phyloP scores from a whole-genome alignment of 2,113 vertebrate genomes.

The Axis porcinus region DNA sequence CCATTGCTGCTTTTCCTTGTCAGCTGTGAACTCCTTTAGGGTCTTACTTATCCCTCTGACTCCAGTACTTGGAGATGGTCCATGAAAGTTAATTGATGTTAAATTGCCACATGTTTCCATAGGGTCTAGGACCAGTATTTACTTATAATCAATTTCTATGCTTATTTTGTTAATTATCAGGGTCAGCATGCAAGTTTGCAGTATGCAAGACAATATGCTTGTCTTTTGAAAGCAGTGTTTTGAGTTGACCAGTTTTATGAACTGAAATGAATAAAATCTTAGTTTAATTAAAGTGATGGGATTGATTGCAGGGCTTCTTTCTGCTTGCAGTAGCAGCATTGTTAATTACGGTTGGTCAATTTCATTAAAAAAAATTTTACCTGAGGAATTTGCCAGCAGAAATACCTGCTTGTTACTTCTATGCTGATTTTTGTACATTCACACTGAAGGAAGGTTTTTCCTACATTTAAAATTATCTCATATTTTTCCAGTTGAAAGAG shows the following conservation, averaged over 20 bases:
- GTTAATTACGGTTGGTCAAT: background rate
- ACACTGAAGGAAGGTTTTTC: background rate
- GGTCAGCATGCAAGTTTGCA: background rate
- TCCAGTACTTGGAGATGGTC: background rate
- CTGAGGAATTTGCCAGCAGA: slow-evolving; percentile 3
- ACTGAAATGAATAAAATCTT: background rate
- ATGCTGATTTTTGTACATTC: background rate
- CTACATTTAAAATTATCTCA: background rate
- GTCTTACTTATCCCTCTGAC: background rate
- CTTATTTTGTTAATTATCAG: slow-evolving; percentile 9
- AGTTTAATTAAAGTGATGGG: background rate
- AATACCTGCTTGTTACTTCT: background rate
- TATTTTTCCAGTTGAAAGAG: background rate
- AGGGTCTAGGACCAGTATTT: background rate
- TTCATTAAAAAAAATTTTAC: background rate
- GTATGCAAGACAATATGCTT: background rate
- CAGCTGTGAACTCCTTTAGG: background rate
- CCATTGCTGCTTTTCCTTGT: background rate
- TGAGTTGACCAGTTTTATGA: background rate
- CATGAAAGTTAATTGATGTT: background rate
- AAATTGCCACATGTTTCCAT: background rate
- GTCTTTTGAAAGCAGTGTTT: background rate
- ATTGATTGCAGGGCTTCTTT: background rate
- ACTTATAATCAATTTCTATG: background rate
- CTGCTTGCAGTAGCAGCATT: background rate